Evolutionary conservation across 2,888 invertebrate genomes (phyloP).

Genomic region (Noctua pronuba): DNA sequence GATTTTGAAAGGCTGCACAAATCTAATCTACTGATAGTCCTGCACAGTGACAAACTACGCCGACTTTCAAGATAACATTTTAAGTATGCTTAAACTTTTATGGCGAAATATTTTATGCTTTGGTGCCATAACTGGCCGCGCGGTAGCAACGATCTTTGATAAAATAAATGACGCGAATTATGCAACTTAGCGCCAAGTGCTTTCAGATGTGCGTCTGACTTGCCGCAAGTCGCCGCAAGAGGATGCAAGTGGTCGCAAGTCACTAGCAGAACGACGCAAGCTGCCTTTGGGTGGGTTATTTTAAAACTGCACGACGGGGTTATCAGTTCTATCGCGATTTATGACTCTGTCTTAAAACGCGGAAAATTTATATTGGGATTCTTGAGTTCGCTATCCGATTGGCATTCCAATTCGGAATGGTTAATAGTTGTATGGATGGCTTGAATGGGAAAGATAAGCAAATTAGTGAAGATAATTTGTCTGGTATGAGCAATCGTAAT

Average conservation of each 20-base stretch:
- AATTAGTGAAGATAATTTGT: slow-evolving; percentile 49
- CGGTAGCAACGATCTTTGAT: slow-evolving; percentile 63
- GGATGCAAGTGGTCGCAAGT: slow-evolving; percentile 39
- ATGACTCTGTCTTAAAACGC: slow-evolving; percentile 59
- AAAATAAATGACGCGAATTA: slow-evolving; percentile 67
- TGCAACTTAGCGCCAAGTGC: slow-evolving; percentile 61
- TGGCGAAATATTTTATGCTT: slow-evolving; percentile 64
- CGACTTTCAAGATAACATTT: slow-evolving; percentile 61
- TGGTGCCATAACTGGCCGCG: slow-evolving; percentile 64
- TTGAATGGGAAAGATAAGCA: slow-evolving; percentile 35
- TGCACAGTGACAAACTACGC: slow-evolving; percentile 35
- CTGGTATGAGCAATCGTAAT: slow-evolving; percentile 19
- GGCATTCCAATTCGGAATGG: slow-evolving; percentile 53
- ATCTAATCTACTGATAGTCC: slow-evolving; percentile 14
- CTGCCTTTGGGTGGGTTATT: slow-evolving; percentile 58
- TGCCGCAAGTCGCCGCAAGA: slow-evolving; percentile 39
- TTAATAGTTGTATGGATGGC: slow-evolving; percentile 56
- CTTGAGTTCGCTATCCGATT: slow-evolving; percentile 62
- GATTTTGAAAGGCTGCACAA: slow-evolving; percentile 1
- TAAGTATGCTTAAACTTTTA: slow-evolving; percentile 68
- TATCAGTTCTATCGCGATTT: slow-evolving; percentile 66
- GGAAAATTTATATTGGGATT: slow-evolving; percentile 62
- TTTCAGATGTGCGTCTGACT: slow-evolving; percentile 56
- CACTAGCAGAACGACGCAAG: slow-evolving; percentile 42
- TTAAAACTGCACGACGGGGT: slow-evolving; percentile 65